Percentiles rank a stretch among this genome's conserved stretches.
Conservation (phyloP, 2,113 vertebrate species). For the Centrocercus urophasianus region DNA sequence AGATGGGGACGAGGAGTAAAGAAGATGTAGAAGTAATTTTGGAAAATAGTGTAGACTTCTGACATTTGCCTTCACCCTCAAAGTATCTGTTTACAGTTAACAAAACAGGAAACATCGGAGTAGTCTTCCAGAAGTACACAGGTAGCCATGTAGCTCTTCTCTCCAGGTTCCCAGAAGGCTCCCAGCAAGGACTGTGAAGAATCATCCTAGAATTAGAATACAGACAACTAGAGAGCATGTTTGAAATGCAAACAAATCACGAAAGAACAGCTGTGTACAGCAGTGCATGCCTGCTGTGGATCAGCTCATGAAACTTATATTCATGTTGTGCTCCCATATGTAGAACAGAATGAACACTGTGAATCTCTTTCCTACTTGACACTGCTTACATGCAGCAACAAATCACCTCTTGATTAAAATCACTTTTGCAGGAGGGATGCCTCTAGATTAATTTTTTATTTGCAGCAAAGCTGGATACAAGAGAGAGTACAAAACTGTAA, state of each 20-base stretch:
- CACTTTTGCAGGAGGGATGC: background rate
- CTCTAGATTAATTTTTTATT: background rate
- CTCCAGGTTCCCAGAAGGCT: background rate
- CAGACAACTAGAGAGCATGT: background rate
- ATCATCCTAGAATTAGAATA: background rate
- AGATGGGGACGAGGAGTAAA: background rate
- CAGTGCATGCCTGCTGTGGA: background rate
- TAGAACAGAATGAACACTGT: background rate
- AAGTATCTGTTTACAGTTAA: background rate
- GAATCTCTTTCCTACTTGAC: background rate
- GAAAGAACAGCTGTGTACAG: background rate
- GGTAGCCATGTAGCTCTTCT: background rate
- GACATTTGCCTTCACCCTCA: background rate
- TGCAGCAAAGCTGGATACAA: background rate
- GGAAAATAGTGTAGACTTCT: background rate
- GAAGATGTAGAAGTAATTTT: background rate
- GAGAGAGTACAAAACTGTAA: background rate
- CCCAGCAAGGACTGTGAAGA: background rate
- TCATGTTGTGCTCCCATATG: background rate
- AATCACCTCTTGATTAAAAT: conserved; percentile 38
- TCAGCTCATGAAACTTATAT: background rate
- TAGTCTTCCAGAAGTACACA: background rate
- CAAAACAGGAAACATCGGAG: background rate
- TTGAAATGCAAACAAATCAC: background rate
- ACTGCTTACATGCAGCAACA: background rate